Conservation (phyloP, 2,888 invertebrate species). For the Melikaiella ostensackeni region DNA sequence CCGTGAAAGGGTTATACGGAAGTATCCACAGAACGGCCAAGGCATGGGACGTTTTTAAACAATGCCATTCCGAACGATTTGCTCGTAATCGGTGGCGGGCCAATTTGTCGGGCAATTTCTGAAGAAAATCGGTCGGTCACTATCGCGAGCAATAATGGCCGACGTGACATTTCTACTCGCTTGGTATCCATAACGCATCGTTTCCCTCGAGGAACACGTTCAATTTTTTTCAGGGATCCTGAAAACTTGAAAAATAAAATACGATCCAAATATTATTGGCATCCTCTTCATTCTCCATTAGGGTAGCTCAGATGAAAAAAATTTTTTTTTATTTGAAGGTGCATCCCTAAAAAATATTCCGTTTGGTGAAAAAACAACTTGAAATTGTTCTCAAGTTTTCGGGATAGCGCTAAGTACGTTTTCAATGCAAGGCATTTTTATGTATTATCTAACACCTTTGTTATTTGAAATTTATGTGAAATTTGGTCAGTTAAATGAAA, state of each 20-base stretch:
- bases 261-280: not conserved
- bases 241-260: not conserved
- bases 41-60: conserved; percentile 70
- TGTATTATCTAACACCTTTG: too few relatives aligned
- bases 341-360: too few relatives aligned
- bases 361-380: too few relatives aligned
- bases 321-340: too few relatives aligned
- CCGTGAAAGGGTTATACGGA: conserved; percentile 68
- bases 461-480: too few relatives aligned
- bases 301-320: too few relatives aligned
- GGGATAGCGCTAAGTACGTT: too few relatives aligned
- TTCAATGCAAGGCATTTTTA: too few relatives aligned
- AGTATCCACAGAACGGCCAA: conserved; percentile 71
- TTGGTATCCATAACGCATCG: conserved; percentile 37
- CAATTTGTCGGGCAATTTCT: conserved; percentile 76
- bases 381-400: too few relatives aligned
- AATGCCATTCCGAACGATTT: conserved; percentile 76
- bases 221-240: conserved; percentile 32
- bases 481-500: too few relatives aligned
- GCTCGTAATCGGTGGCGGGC: conserved; percentile 68
- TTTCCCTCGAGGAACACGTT: conserved; percentile 40
- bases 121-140: conserved; percentile 74
- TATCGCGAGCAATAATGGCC: conserved; percentile 44
- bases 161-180: conserved; percentile 33
- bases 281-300: not conserved